Percentiles rank a stretch among this genome's conserved stretches.
Evolutionary conservation across 1,140 invertebrate genomes (phyloP).

Genomic region (Sitodiplosis mosellana): DNA sequence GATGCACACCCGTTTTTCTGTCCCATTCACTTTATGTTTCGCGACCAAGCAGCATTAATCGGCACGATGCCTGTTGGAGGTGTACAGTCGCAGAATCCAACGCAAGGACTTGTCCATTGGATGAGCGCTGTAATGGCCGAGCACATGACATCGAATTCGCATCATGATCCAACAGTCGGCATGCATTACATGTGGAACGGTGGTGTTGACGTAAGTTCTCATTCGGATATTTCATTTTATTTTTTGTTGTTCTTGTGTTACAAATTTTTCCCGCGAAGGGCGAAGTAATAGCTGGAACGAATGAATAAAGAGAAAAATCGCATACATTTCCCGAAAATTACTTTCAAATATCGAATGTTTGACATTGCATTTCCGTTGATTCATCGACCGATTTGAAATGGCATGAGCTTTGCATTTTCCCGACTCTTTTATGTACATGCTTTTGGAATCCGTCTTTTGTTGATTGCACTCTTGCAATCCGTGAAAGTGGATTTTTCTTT

Average conservation of each 20-base stretch:
- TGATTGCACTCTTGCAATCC: no score
- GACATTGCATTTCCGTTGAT: no score
- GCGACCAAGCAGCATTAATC: no score
- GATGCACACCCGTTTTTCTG: not conserved
- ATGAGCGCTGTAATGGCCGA: conserved; percentile 66
- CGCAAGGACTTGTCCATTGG: conserved; percentile 60
- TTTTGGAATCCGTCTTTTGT: no score
- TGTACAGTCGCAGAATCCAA: conserved; percentile 37
- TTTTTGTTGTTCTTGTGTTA: no score
- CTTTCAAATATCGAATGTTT: no score
- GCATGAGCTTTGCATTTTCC: no score
- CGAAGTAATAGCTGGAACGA: not conserved
- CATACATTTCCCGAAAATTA: no score
- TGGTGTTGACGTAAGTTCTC: conserved; percentile 34
- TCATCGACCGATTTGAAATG: no score
- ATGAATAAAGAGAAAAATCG: no score
- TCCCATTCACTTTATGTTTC: not conserved
- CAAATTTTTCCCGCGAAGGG: not conserved
- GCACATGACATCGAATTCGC: conserved; percentile 48
- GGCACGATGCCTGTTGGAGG: conserved; percentile 20
- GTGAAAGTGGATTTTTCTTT: no score
- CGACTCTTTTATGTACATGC: no score
- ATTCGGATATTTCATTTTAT: not conserved
- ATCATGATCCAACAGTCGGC: conserved; percentile 36
- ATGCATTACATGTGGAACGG: conserved; percentile 55